Conservation (phyloP, 2,797 vertebrate species). For the Scyliorhinus canicula region DNA sequence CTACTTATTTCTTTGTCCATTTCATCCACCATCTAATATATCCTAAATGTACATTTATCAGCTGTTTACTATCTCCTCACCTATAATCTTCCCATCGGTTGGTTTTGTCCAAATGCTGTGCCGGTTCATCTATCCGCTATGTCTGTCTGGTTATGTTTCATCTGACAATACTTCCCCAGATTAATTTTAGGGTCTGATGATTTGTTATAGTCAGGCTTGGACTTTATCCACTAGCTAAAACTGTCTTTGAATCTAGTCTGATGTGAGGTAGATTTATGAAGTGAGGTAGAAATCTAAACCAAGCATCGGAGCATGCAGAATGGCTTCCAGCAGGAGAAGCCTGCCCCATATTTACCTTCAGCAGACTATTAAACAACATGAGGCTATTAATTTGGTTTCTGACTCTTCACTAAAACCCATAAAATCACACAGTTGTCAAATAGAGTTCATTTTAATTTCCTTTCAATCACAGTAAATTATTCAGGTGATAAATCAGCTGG, state of each 20-base stretch:
- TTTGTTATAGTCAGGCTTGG: background rate
- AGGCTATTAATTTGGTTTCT: conserved; percentile 81
- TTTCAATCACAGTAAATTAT: conserved; percentile 97
- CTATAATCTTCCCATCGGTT: background rate
- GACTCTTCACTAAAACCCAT: conserved; percentile 76
- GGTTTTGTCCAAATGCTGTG: background rate
- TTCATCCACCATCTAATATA: background rate
- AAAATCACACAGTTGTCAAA: conserved; percentile 81
- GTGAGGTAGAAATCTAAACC: conserved; percentile 42
- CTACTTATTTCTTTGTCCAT: background rate
- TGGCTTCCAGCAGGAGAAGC: conserved; percentile 36
- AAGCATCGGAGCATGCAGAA: conserved; percentile 41
- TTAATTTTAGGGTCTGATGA: conserved; percentile 2
- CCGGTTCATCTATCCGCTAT: background rate
- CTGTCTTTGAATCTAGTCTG: background rate
- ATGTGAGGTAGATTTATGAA: conserved; percentile 35
- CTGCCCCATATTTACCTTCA: conserved; percentile 65
- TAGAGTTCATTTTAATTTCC: conserved; percentile 98
- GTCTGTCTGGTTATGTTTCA: background rate
- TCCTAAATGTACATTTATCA: background rate
- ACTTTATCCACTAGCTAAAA: conserved; percentile 16
- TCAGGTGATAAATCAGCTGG: conserved; percentile 93
- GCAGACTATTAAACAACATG: conserved; percentile 74
- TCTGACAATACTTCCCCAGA: background rate
- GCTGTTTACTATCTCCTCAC: background rate